phyloP scores from a whole-genome alignment of 2,888 invertebrate genomes.

The Dione vanillae region DNA sequence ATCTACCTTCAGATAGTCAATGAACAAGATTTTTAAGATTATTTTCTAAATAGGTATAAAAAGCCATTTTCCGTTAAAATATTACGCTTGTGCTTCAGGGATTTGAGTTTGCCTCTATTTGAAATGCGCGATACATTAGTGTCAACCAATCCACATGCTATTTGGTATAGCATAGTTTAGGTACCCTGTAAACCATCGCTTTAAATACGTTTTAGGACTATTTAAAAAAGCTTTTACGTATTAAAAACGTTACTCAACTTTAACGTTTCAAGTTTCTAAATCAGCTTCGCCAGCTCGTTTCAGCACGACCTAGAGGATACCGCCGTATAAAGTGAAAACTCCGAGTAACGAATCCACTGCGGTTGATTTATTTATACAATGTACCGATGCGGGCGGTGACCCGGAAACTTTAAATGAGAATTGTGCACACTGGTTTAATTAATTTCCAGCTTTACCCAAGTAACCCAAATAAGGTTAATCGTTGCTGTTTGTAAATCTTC shows the following conservation, averaged over 20 bases:
- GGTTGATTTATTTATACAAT: constrained; percentile 27
- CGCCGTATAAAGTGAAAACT: constrained; percentile 15
- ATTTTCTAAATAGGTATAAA: not conserved
- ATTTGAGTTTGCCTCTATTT: too few relatives aligned
- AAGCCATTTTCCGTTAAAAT: too few relatives aligned
- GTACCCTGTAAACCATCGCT: not conserved
- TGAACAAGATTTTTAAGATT: not conserved
- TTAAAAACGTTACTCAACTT: too few relatives aligned
- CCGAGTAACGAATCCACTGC: constrained; percentile 4
- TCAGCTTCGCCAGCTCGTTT: not conserved
- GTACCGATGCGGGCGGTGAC: constrained; percentile 23
- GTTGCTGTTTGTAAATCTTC: not conserved
- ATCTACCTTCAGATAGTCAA: too few relatives aligned
- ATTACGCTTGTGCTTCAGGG: too few relatives aligned
- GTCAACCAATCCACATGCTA: too few relatives aligned
- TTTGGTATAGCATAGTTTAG: too few relatives aligned
- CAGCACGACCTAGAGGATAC: constrained; percentile 2
- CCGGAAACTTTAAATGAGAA: constrained; percentile 21
- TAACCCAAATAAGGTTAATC: not conserved
- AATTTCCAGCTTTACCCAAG: constrained; percentile 20
- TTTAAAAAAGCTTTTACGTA: too few relatives aligned
- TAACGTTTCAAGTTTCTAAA: not conserved
- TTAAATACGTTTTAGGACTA: not conserved
- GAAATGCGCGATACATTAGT: too few relatives aligned
- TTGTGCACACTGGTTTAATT: constrained; percentile 16